Conservation (phyloP, 53 echinoderm and acorn worm genomes). For the Mesocentrotus franciscanus region DNA sequence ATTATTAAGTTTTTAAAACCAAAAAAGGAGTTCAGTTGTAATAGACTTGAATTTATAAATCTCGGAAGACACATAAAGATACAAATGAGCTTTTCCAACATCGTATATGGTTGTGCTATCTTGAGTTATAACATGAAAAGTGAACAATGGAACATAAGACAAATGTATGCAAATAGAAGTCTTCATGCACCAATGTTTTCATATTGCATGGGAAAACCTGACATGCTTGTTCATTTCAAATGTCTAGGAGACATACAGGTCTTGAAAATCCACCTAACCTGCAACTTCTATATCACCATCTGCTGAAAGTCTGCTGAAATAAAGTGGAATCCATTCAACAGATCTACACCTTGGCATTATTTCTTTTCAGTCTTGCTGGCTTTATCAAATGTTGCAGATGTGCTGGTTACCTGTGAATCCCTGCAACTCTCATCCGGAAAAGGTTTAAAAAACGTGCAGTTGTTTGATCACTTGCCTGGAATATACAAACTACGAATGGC, state of each 20-base stretch:
- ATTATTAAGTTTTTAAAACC: no score
- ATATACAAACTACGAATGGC: neutral
- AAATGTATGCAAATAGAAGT: neutral
- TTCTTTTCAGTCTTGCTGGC: neutral
- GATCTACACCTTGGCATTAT: neutral
- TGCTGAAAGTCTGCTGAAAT: neutral
- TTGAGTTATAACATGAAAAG: neutral
- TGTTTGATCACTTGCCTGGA: neutral
- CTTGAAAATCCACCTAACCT: neutral
- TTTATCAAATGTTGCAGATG: neutral
- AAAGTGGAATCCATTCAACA: neutral
- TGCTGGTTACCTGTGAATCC: neutral
- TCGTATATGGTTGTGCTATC: neutral
- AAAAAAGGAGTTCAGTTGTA: neutral
- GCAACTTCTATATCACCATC: neutral
- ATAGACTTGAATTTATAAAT: neutral
- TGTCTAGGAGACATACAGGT: neutral
- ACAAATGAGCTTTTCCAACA: neutral
- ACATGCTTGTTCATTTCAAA: neutral
- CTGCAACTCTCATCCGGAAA: neutral
- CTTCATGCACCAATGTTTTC: neutral
- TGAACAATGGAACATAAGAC: neutral
- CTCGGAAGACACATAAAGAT: slow-evolving; percentile 7
- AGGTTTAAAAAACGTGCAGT: neutral
- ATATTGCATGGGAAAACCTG: slow-evolving; percentile 4